phyloP scores from a whole-genome alignment of 2,113 vertebrate genomes.

The Pituophis catenifer region DNA sequence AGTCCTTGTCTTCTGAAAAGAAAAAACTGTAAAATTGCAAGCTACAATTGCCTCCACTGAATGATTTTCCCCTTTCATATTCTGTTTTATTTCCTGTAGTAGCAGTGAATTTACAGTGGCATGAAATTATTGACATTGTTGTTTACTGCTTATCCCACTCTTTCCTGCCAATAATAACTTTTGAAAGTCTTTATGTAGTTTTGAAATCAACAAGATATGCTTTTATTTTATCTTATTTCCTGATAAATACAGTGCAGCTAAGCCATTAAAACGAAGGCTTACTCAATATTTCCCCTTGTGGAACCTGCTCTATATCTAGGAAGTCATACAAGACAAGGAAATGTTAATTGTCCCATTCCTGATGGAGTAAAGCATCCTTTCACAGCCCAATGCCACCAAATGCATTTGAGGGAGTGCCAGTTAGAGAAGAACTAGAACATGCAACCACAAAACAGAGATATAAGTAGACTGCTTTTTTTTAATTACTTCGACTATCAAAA shows the following conservation, averaged over 20 bases:
- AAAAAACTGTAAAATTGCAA: background rate
- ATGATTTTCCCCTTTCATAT: background rate
- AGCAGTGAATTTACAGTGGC: constrained; percentile 6
- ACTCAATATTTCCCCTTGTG: background rate
- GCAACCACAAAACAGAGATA: background rate
- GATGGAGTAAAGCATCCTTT: background rate
- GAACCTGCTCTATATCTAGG: background rate
- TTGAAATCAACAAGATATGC: background rate
- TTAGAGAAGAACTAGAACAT: background rate
- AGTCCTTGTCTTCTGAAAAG: background rate
- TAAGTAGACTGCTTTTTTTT: background rate
- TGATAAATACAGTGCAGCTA: background rate
- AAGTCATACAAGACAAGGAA: background rate
- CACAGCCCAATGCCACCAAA: background rate
- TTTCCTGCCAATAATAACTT: background rate
- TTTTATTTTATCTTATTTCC: background rate
- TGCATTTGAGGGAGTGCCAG: background rate
- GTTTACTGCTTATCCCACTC: background rate
- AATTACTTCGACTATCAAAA: background rate
- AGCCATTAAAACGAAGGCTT: background rate
- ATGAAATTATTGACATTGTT: background rate
- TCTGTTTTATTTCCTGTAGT: constrained; percentile 10
- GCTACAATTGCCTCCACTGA: background rate
- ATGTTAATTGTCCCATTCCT: background rate
- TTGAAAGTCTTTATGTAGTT: constrained; percentile 14